Evolutionary conservation across 2,113 vertebrate species (phyloP).

Genomic region (Macrotis lagotis): DNA sequence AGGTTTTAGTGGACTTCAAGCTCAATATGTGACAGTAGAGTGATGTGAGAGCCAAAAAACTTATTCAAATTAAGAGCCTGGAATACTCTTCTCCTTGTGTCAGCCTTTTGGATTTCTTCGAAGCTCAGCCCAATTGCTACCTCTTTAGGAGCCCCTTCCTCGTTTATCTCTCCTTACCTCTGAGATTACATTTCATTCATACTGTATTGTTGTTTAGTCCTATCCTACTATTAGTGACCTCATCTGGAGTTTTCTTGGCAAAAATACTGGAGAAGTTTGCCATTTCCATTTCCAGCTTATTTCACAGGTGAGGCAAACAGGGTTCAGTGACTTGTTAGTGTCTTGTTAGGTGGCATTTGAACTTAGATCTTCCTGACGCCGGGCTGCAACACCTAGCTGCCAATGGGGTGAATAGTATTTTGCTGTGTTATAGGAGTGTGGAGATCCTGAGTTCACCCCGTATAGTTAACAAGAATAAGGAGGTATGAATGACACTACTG

Average conservation of each 20-base stretch:
- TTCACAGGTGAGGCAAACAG: no score
- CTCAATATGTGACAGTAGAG: neutral
- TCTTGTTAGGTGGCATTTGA: no score
- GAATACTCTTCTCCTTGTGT: neutral
- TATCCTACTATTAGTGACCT: neutral
- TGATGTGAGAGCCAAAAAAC: neutral
- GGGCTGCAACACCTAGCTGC: no score
- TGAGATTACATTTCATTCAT: neutral
- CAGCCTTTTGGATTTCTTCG: neutral
- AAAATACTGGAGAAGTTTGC: no score
- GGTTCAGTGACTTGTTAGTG: no score
- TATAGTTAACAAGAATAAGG: neutral
- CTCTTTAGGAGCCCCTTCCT: neutral
- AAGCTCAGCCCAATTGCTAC: neutral
- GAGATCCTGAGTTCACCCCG: neutral
- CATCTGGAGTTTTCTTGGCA: no score
- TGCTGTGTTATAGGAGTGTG: no score
- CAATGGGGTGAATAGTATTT: no score
- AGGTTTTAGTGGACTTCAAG: neutral
- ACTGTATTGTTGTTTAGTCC: neutral
- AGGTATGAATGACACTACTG: neutral
- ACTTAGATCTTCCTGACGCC: no score
- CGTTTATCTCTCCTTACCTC: neutral
- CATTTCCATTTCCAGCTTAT: no score
- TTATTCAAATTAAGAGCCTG: neutral